phyloP scores from a whole-genome alignment of 2,113 vertebrate genomes.

The Prochilodus magdalenae region DNA sequence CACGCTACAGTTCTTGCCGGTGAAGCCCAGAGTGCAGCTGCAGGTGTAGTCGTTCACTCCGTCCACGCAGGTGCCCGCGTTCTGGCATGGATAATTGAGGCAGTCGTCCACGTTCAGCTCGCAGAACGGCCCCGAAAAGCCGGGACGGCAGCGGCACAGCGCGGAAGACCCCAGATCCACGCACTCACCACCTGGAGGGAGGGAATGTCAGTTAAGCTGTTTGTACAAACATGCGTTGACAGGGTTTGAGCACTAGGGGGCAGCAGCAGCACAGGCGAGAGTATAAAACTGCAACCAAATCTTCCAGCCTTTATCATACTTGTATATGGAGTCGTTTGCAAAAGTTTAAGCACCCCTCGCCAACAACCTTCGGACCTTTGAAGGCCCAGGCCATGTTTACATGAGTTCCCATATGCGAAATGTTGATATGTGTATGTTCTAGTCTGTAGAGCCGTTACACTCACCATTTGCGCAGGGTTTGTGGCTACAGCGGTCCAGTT shows the following conservation, averaged over 20 bases:
- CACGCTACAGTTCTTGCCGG: constrained; percentile 83
- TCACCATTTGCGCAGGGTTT: constrained; percentile 80
- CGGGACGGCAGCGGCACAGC: constrained; percentile 87
- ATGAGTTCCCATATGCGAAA: too few species aligned
- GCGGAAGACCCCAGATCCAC: constrained; percentile 94
- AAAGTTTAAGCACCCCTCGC: too few species aligned
- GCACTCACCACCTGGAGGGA: constrained; percentile 90
- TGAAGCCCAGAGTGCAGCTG: constrained; percentile 87
- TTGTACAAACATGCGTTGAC: background rate
- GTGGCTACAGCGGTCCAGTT: constrained; percentile 84
- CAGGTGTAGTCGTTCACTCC: constrained; percentile 84
- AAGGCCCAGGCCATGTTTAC: too few species aligned
- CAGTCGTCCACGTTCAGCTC: constrained; percentile 89
- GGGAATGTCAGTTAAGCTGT: constrained; percentile 73
- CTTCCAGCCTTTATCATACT: too few species aligned
- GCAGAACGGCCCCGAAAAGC: constrained; percentile 89
- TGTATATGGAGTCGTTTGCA: too few species aligned
- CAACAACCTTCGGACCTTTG: too few species aligned
- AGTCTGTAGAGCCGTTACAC: too few species aligned
- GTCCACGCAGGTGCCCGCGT: constrained; percentile 91
- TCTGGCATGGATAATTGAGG: constrained; percentile 88
- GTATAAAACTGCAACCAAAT: too few species aligned
- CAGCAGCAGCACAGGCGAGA: background rate
- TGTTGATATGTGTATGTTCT: too few species aligned
- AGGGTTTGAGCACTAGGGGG: constrained; percentile 58